Percentiles rank a stretch among this genome's conserved stretches.
phyloP scores from a whole-genome alignment of 2,888 invertebrate species.

The Amiota minor region DNA sequence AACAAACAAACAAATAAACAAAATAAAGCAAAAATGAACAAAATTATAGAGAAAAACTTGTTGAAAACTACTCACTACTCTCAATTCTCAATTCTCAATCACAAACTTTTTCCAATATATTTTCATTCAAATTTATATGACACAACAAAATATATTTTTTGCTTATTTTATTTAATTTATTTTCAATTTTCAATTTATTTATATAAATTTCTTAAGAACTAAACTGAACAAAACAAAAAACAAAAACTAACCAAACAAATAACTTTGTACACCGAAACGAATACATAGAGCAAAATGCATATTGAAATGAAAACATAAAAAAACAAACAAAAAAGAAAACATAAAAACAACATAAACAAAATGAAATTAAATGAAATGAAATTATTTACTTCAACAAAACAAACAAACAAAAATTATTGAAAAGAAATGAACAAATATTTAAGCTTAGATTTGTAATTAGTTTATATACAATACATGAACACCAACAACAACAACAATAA shows the following conservation, averaged over 20 bases:
- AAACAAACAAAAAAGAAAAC: conserved; percentile 34
- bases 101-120: conserved; percentile 3
- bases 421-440: conserved; percentile 32
- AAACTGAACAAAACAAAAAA: conserved; percentile 44
- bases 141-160: conserved; percentile 30
- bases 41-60: conserved; percentile 50
- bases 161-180: conserved; percentile 31
- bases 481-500: conserved; percentile 50
- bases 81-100: conserved; percentile 9
- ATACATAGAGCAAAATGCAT: conserved; percentile 59
- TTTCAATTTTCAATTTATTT: conserved; percentile 45
- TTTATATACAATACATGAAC: too few relatives aligned
- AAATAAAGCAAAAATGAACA: conserved; percentile 27
- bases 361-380: conserved; percentile 20
- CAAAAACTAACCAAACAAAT: conserved; percentile 60
- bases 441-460: conserved; percentile 32
- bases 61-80: conserved; percentile 60
- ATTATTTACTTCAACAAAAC: conserved; percentile 10
- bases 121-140: conserved; percentile 23
- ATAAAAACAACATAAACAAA: conserved; percentile 1
- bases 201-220: conserved; percentile 29
- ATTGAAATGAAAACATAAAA: conserved; percentile 45
- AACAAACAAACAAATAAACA: conserved; percentile 26
- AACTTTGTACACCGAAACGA: conserved; percentile 72
- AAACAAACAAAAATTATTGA: conserved; percentile 34